Evolutionary conservation across 2,113 vertebrate genomes (phyloP), one percentile per base, ranked within the genome.

Genomic region (Perognathus longimembris): DNA sequence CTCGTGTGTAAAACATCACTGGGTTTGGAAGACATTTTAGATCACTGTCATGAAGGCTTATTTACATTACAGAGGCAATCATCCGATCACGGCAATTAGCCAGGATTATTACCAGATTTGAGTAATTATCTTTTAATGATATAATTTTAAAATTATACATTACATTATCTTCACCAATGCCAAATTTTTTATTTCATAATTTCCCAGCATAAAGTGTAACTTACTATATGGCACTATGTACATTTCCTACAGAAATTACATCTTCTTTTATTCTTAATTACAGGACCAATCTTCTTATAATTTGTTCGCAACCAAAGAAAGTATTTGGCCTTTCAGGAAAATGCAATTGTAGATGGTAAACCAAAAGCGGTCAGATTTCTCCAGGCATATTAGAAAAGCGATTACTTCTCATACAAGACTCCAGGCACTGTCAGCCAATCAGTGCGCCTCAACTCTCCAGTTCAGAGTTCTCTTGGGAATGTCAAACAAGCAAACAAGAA

Each of bases 31-130:
- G 95, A 95, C 92, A 96, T 90, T 95, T 92, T 92, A 95, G 38
- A 80, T 92, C n/a, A 42, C 89, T 92, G 34, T 66, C 36, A 85
- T 81, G 34, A 88, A 93, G 95, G 90, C 90, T 73, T 96, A 95
- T 95, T 96, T 95, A 94, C 83, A 84, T 92, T 86, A 91, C 94
- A 90, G 88, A 96, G 92, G 94, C 79, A 96, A 95, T 95, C 88
- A 95, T 92, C 95, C 94, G 83, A 94, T 94, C 83, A 95, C 85
- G 94, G 83, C 57, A 96, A 95, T 97, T 96, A 95, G 76, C 86
- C 88, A 96, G 50, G 96, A 96, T 90, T 95, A 95, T 95, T 95
- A 96, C 94, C 90, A 96, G 89, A 54, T 84, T 80, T 61, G 42
- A 64, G 69, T 95, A 92, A 97, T 96, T 96, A 83, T 89, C 93